phyloP scores from a whole-genome alignment of 30 jellyfish, hydroid and myxozoan species.

The Aurelia coerulea region DNA sequence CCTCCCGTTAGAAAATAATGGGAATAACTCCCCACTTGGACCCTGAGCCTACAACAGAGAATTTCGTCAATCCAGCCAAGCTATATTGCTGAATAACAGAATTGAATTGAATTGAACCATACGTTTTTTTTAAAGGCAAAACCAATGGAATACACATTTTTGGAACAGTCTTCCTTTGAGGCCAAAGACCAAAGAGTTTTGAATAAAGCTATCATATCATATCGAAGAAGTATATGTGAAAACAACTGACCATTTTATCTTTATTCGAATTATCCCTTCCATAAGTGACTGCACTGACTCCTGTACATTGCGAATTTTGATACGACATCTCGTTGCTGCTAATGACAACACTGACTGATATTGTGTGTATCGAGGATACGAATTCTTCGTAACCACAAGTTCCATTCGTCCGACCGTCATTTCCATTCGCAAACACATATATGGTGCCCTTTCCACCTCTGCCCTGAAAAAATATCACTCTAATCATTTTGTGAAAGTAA shows the following conservation, averaged over 20 bases:
- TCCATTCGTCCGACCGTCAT: conserved; percentile 29
- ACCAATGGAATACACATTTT: too few relatives aligned
- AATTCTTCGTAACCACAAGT: conserved; percentile 37
- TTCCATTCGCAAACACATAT: conserved; percentile 38
- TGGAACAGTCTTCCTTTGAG: too few relatives aligned
- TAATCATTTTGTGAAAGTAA: not conserved
- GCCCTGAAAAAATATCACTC: not conserved
- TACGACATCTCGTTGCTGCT: conserved; percentile 3
- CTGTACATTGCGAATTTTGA: conserved; percentile 5
- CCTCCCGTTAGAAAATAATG: too few relatives aligned
- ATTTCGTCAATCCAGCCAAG: too few relatives aligned
- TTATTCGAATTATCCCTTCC: conserved; percentile 40
- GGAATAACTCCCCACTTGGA: too few relatives aligned
- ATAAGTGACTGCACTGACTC: not conserved
- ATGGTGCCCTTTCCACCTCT: not conserved
- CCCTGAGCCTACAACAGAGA: too few relatives aligned
- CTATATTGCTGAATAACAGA: too few relatives aligned
- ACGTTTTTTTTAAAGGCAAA: too few relatives aligned
- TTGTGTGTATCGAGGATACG: conserved; percentile 38
- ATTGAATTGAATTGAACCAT: too few relatives aligned
- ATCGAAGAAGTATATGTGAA: too few relatives aligned
- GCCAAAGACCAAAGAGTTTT: too few relatives aligned
- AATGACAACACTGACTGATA: conserved; percentile 24
- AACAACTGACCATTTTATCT: conserved; percentile 12
- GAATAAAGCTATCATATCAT: too few relatives aligned